phyloP scores from a whole-genome alignment of 2,113 vertebrate species.

The Aviceda subcristata region DNA sequence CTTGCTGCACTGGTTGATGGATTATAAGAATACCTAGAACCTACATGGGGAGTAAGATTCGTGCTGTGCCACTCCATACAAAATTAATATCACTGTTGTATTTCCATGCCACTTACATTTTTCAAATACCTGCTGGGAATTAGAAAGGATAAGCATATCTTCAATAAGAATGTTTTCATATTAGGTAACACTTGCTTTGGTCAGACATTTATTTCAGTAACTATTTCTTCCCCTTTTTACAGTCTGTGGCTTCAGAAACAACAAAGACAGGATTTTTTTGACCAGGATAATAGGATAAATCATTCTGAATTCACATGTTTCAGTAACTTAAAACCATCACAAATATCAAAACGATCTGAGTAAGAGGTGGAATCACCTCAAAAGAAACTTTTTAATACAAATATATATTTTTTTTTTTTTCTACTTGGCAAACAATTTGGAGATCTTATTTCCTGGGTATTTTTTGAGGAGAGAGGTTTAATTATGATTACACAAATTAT shows the following conservation, averaged over 20 bases:
- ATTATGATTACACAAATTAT: background rate
- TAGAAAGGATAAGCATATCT: background rate
- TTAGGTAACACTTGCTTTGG: background rate
- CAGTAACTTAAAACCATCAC: background rate
- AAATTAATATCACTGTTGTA: slow-evolving; percentile 28
- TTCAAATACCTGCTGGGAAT: slow-evolving; percentile 15
- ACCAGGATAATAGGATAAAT: background rate
- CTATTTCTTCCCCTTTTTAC: background rate
- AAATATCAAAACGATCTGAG: background rate
- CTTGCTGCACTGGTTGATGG: background rate
- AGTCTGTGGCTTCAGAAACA: background rate
- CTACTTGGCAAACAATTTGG: background rate
- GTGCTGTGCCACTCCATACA: background rate
- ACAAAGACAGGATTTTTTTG: background rate
- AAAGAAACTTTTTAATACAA: background rate
- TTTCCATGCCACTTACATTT: background rate
- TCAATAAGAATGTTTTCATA: background rate
- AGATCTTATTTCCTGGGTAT: background rate
- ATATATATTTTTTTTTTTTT: background rate
- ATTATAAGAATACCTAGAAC: background rate
- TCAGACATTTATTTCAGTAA: background rate
- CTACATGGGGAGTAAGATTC: background rate
- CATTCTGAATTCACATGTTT: background rate
- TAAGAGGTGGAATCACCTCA: background rate
- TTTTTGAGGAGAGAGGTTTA: background rate